Evolutionary conservation across 2,888 invertebrate species (phyloP).

Genomic region (Rhogogaster chlorosoma): DNA sequence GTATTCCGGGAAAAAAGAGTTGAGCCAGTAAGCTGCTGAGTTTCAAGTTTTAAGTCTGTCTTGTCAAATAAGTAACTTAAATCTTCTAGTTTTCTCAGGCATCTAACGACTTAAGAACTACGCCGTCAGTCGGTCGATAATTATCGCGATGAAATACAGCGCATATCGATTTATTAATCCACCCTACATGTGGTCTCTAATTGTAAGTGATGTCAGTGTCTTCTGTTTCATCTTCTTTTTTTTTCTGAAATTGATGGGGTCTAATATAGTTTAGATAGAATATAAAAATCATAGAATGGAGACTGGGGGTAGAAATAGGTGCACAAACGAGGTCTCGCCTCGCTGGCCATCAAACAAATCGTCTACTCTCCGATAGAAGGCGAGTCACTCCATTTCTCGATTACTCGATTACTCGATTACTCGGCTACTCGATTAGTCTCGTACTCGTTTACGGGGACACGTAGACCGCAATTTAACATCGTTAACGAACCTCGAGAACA

Average conservation of each 20-base stretch:
- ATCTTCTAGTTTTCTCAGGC: slow-evolving; percentile 34
- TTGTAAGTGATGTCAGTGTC: neutral
- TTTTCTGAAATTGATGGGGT: neutral
- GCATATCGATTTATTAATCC: neutral
- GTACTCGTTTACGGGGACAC: slow-evolving; percentile 49
- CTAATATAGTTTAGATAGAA: slow-evolving; percentile 5
- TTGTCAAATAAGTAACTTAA: slow-evolving; percentile 37
- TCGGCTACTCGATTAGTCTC: slow-evolving; percentile 44
- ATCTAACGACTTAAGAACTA: neutral
- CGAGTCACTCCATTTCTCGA: slow-evolving; percentile 35
- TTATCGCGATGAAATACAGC: neutral
- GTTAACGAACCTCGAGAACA: slow-evolving; percentile 44
- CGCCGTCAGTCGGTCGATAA: neutral
- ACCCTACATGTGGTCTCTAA: neutral
- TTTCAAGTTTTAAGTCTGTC: slow-evolving; percentile 35
- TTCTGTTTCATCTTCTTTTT: neutral
- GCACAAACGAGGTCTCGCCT: slow-evolving; percentile 20
- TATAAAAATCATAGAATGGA: slow-evolving; percentile 15
- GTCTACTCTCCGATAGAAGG: slow-evolving; percentile 19
- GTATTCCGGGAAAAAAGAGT: slow-evolving; percentile 6
- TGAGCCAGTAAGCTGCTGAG: slow-evolving; percentile 26
- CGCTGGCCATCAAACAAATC: slow-evolving; percentile 35
- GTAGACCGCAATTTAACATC: slow-evolving; percentile 48
- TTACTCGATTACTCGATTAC: slow-evolving; percentile 47
- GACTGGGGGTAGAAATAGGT: slow-evolving; percentile 3